phyloP scores from a whole-genome alignment of 2,888 invertebrate genomes.

The Ennomos fuscantarius region DNA sequence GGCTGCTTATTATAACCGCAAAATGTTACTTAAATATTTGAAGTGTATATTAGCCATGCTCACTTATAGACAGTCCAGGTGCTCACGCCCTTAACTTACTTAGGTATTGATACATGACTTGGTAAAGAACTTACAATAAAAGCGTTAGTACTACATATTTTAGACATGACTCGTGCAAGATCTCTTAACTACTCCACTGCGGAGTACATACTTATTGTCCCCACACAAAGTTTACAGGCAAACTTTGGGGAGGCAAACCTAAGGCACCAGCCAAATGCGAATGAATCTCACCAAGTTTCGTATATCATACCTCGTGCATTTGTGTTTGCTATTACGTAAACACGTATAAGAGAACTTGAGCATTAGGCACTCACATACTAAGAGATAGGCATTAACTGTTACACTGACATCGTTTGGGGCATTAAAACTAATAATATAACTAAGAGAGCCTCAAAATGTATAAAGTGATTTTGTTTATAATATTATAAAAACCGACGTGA shows the following conservation, averaged over 20 bases:
- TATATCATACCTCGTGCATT: constrained; percentile 46
- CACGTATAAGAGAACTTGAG: constrained; percentile 5
- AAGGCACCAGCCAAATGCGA: constrained; percentile 31
- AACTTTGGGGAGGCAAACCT: constrained; percentile 42
- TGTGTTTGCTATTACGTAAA: constrained; percentile 27
- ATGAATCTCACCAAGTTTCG: constrained; percentile 41
- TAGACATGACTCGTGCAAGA: too few relatives aligned
- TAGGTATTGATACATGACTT: too few relatives aligned
- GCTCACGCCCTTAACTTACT: too few relatives aligned
- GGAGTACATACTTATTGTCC: constrained; percentile 24
- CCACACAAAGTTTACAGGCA: constrained; percentile 35
- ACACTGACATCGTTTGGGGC: constrained; percentile 5
- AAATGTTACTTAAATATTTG: too few relatives aligned
- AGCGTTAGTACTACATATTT: too few relatives aligned
- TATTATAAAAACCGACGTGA: too few relatives aligned
- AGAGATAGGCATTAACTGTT: neutral
- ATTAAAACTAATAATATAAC: constrained; percentile 4
- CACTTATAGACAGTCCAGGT: too few relatives aligned
- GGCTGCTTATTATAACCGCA: too few relatives aligned
- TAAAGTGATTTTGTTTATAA: too few relatives aligned
- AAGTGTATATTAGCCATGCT: too few relatives aligned
- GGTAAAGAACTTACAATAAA: too few relatives aligned
- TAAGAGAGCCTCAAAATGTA: too few relatives aligned
- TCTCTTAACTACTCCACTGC: constrained; percentile 34
- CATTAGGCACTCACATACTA: neutral